Base-by-base conservation (phyloP, 2,888 invertebrate genomes). In the Brenthis hecate region DNA sequence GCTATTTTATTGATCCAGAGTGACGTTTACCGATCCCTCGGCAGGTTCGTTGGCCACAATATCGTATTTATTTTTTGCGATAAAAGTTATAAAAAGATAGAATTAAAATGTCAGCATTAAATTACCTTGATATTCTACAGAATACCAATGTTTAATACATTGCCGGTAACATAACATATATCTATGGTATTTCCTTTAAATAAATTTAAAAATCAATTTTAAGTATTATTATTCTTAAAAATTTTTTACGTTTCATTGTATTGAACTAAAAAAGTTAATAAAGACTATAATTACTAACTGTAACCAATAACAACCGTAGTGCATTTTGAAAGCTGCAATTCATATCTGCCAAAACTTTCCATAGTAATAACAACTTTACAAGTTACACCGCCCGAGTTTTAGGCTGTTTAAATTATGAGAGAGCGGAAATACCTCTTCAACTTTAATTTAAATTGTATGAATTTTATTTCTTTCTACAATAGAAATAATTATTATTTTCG, bases 321-420 rank as follows among this genome's bases (percentile, higher is more conserved):
- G 65, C 56, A 56, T 63, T 72, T 67, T 66, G 69, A 66, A 54
- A 53, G 62, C 63, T 61, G 69, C 51, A 68, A 72, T 73, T 69
- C 61, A 72, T 68, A 63, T 60, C 66, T 58, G 50, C 56, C 57
- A 51, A 72, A 72, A 67, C 53, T 72, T 73, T 66, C 54, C 28
- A 65, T 65, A 63, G 71, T 69, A 73, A 72, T 50, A 60, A 50
- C 28, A 60, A 60, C n/a, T 58, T 73, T 68, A 65, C 63, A 72
- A 69, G 65, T 72, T 68, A 65, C 64, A 65, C 65, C 54, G 58
- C 63, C 62, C 51, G 65, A 65, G 65, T 58, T 65, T 63, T 65
- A 62, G 69, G 71, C 53, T 61, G 65, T 73, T 73, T 63, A 69
- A 48, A 65, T 47, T 65, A 69, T 65, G 54, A 58, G 58, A 13